Evolutionary conservation across 2,113 vertebrate species (phyloP).

Genomic region (Cyanocitta stelleri): DNA sequence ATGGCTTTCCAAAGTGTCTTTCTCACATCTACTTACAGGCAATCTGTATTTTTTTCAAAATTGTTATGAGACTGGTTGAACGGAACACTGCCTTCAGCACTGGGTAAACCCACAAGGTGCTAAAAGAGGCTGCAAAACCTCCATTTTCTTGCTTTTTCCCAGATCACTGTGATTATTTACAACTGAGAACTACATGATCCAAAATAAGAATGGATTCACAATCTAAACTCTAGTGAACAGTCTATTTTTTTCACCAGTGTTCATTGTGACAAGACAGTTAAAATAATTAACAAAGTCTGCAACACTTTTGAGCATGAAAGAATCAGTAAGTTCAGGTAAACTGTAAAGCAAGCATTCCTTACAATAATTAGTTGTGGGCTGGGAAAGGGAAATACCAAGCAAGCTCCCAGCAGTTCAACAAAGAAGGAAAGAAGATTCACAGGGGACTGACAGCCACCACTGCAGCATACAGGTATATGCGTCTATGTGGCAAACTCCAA

Average conservation of each 20-base stretch:
- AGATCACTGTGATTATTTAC: neutral
- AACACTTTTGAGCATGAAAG: neutral
- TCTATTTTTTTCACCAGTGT: neutral
- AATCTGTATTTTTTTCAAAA: neutral
- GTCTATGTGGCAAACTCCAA: neutral
- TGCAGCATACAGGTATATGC: neutral
- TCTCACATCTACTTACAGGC: neutral
- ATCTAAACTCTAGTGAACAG: neutral
- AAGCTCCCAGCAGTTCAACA: neutral
- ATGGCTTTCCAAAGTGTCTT: neutral
- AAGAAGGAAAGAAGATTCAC: neutral
- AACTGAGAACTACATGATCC: neutral
- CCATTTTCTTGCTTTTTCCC: neutral
- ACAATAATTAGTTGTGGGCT: neutral
- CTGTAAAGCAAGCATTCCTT: neutral
- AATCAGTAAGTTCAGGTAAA: neutral
- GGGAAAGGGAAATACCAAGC: neutral
- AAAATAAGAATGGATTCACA: neutral
- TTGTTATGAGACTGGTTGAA: neutral
- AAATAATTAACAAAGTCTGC: neutral
- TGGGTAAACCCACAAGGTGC: neutral
- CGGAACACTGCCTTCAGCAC: neutral
- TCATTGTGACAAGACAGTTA: neutral
- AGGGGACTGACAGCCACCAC: neutral
- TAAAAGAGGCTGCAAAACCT: neutral